phyloP scores from a whole-genome alignment of 2,888 invertebrate genomes.

The Oligia fasciuncula region DNA sequence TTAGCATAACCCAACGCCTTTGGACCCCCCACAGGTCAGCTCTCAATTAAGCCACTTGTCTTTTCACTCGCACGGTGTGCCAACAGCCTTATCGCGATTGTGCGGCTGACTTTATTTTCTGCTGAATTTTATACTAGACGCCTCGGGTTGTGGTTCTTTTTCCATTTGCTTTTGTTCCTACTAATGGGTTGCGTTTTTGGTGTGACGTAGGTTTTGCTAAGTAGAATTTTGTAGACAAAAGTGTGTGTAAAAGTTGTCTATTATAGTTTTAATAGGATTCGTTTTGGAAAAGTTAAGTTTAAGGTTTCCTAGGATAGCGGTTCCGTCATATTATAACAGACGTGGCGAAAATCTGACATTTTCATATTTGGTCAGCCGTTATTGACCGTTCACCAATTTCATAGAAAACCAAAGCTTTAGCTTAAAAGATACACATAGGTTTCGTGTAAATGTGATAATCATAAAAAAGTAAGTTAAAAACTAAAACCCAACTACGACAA shows the following conservation, averaged over 20 bases:
- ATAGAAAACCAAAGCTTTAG: too few species aligned
- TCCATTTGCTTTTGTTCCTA: slow-evolving; percentile 59
- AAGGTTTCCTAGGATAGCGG: not conserved
- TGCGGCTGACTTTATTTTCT: slow-evolving; percentile 82
- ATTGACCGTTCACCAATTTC: too few species aligned
- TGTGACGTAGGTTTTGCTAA: slow-evolving; percentile 6
- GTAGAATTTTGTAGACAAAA: not conserved
- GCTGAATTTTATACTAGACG: slow-evolving; percentile 79
- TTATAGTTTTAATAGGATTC: not conserved
- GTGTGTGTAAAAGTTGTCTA: not conserved
- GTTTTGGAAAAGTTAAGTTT: not conserved
- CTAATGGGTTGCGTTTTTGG: slow-evolving; percentile 52
- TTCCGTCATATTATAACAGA: too few species aligned
- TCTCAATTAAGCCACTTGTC: slow-evolving; percentile 90
- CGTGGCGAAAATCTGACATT: too few species aligned
- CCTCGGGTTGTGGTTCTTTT: slow-evolving; percentile 59
- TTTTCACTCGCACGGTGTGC: slow-evolving; percentile 84
- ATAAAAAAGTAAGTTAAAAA: not conserved
- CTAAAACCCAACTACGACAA: not conserved
- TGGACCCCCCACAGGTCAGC: slow-evolving; percentile 85
- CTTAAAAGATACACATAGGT: not conserved
- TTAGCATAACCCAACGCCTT: slow-evolving; percentile 88
- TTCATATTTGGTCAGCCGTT: too few species aligned
- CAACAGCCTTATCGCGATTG: slow-evolving; percentile 83
- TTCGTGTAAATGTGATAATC: not conserved